These are phyloP conservation scores for Sander lucioperca DNA, from an alignment of 2,113 vertebrate species.

Conservation along the genomic window DNA sequence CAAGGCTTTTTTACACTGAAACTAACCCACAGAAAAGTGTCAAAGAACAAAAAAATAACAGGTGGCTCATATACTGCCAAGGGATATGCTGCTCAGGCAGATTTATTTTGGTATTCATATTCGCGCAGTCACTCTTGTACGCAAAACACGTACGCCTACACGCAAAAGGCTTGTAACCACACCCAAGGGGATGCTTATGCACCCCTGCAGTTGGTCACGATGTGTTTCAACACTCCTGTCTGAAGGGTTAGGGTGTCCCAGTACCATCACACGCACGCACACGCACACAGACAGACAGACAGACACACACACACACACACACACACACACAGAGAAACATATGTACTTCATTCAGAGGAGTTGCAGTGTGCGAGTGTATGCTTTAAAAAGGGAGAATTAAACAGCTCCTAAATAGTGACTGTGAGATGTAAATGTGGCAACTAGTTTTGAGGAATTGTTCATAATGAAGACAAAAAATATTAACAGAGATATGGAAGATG, in stretches of 20 bases:
- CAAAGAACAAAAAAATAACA: slow-evolving; percentile 55
- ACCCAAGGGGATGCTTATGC: slow-evolving; percentile 72
- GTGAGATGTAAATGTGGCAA: slow-evolving; percentile 58
- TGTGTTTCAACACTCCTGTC: slow-evolving; percentile 70
- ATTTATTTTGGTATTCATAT: slow-evolving; percentile 84
- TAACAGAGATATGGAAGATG: slow-evolving; percentile 58
- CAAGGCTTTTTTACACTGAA: slow-evolving; percentile 74
- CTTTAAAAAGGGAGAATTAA: slow-evolving; percentile 49
- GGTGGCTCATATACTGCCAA: slow-evolving; percentile 70
- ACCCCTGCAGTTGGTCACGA: slow-evolving; percentile 72
- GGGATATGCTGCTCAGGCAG: slow-evolving; percentile 76
- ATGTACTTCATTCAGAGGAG: slow-evolving; percentile 45
- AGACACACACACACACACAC: slow-evolving; percentile 15
- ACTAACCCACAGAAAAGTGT: slow-evolving; percentile 69
- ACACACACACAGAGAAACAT: slow-evolving; percentile 27
- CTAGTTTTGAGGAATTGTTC: slow-evolving; percentile 50
- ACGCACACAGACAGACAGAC: neutral
- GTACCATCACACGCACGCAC: slow-evolving; percentile 56
- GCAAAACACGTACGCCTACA: slow-evolving; percentile 47
- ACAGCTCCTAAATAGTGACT: slow-evolving; percentile 68
- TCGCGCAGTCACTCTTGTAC: slow-evolving; percentile 59
- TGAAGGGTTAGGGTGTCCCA: slow-evolving; percentile 59
- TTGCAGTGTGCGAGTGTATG: slow-evolving; percentile 50
- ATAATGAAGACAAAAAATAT: slow-evolving; percentile 45
- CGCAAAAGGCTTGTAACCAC: slow-evolving; percentile 83